phyloP scores from a whole-genome alignment of 2,888 invertebrate genomes.

The Apoda limacodes region DNA sequence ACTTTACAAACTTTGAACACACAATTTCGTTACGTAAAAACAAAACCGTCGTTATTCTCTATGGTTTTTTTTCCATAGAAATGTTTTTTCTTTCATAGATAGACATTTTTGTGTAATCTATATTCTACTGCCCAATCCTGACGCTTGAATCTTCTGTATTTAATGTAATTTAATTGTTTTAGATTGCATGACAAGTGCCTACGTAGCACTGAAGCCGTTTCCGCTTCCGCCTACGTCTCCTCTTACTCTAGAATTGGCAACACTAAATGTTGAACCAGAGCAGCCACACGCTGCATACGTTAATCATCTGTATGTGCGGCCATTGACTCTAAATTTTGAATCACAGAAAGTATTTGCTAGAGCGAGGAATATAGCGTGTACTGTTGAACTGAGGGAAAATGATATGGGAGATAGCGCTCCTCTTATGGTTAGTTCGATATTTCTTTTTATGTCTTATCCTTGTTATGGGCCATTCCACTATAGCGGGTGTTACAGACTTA shows the following conservation, averaged over 20 bases:
- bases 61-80: no score
- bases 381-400: constrained; percentile 86
- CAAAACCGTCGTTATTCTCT: no score
- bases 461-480: neutral
- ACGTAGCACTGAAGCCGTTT: constrained; percentile 88
- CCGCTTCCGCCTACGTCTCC: constrained; percentile 80
- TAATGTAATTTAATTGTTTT: constrained; percentile 29
- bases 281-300: constrained; percentile 86
- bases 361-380: constrained; percentile 94
- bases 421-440: constrained; percentile 77
- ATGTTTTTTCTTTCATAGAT: no score
- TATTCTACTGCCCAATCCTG: no score
- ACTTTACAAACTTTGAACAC: no score
- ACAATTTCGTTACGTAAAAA: no score
- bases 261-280: constrained; percentile 79
- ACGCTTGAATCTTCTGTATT: no score
- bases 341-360: constrained; percentile 91
- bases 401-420: constrained; percentile 73
- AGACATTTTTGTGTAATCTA: no score
- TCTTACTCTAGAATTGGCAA: constrained; percentile 87
- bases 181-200: constrained; percentile 88
- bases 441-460: constrained; percentile 1
- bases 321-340: constrained; percentile 86
- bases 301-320: constrained; percentile 95
- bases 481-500: no score